Evolutionary conservation across 2,113 vertebrate genomes (phyloP).

Genomic region (Gnathonemus longibarbis): DNA sequence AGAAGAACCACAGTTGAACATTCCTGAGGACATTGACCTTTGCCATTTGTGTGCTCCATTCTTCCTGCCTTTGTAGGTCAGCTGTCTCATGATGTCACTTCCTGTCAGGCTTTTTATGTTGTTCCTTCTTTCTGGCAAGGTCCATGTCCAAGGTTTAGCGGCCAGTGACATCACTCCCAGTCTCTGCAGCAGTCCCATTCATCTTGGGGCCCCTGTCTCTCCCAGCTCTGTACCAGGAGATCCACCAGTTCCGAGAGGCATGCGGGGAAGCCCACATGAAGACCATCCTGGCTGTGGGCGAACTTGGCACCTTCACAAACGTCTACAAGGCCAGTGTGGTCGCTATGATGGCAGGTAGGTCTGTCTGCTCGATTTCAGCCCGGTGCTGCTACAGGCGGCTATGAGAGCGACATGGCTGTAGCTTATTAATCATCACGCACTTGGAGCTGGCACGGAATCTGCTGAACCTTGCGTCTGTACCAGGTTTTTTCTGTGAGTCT

Average conservation of each 20-base stretch:
- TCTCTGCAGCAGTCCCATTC: neutral
- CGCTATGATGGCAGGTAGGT: conserved; percentile 96
- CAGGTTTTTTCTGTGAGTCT: neutral
- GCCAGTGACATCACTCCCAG: neutral
- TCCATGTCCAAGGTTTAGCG: neutral
- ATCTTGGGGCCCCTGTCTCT: neutral
- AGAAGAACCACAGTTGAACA: neutral
- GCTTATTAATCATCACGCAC: neutral
- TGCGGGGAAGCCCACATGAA: conserved; percentile 91
- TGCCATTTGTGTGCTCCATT: neutral
- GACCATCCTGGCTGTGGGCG: conserved; percentile 87
- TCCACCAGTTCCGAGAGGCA: conserved; percentile 74
- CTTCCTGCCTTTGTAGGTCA: neutral
- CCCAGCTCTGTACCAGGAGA: conserved; percentile 83
- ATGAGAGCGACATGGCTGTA: neutral
- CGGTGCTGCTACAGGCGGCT: neutral
- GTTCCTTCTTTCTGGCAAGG: neutral
- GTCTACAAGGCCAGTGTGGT: conserved; percentile 92
- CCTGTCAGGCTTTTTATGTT: neutral
- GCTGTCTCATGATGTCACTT: neutral
- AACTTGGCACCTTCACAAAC: conserved; percentile 80
- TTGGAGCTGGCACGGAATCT: neutral
- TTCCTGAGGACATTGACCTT: neutral
- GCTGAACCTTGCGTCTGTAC: neutral
- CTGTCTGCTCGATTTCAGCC: neutral